Conservation (phyloP, 2,113 vertebrate genomes). For the Scytalopus superciliaris region DNA sequence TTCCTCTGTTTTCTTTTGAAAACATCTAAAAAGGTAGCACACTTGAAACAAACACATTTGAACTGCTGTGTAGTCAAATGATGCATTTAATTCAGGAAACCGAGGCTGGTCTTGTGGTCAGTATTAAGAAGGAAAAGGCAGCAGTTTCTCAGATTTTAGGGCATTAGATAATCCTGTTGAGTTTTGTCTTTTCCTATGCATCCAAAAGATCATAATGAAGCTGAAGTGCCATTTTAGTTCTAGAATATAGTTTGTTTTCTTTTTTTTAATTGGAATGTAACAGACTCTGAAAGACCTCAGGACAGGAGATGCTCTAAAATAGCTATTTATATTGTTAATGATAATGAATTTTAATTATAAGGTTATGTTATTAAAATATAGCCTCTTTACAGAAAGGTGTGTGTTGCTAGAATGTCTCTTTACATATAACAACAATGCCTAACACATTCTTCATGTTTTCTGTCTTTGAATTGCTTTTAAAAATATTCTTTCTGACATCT, state of each 20-base stretch:
- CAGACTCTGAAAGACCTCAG: neutral
- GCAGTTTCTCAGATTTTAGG: neutral
- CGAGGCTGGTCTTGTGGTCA: neutral
- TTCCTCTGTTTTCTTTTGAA: neutral
- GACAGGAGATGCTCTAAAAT: neutral
- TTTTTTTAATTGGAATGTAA: neutral
- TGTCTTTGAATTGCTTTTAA: neutral
- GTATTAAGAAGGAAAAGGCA: neutral
- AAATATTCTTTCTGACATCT: neutral
- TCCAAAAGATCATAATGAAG: neutral
- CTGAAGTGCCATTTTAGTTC: neutral
- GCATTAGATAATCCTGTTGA: neutral
- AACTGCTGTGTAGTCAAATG: neutral
- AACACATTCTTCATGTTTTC: neutral
- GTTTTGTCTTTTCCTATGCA: neutral
- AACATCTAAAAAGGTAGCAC: neutral
- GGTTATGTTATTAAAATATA: neutral
- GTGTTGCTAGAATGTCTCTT: neutral
- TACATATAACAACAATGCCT: neutral
- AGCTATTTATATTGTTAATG: neutral
- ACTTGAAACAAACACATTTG: neutral
- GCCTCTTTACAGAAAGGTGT: neutral
- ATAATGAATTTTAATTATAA: neutral
- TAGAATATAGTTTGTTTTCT: neutral
- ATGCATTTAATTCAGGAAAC: neutral